Evolutionary conservation across 2,797 vertebrate genomes (phyloP).

Genomic region (Huso huso): DNA sequence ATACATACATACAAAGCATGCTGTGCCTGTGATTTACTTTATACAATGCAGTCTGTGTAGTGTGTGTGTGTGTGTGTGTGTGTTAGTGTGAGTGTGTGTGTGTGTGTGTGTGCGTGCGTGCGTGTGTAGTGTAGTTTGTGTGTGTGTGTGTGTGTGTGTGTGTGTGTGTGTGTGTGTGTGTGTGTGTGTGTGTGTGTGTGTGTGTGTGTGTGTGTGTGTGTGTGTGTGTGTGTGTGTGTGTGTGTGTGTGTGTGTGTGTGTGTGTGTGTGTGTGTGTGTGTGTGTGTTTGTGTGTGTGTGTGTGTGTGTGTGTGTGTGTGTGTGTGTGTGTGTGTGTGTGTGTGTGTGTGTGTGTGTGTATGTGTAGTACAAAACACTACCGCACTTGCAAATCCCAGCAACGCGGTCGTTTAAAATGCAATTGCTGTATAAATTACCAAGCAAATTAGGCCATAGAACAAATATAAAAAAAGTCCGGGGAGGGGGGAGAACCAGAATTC

Average conservation of each 20-base stretch:
- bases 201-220: neutral
- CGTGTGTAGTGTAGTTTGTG: too few relatives aligned
- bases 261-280: conserved; percentile 8
- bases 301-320: too few relatives aligned
- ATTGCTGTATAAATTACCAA: too few relatives aligned
- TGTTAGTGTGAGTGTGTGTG: conserved; percentile 9
- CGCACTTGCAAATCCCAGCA: conserved; percentile 14
- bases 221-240: conserved; percentile 3
- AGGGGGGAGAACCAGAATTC: too few relatives aligned
- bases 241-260: neutral
- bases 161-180: neutral
- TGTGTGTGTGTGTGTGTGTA: neutral
- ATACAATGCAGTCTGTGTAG: conserved; percentile 13
- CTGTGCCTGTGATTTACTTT: neutral
- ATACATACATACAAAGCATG: neutral
- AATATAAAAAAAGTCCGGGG: too few relatives aligned
- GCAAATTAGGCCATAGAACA: too few relatives aligned
- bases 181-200: conserved; percentile 1
- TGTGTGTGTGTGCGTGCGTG: too few relatives aligned
- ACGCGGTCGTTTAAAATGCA: too few relatives aligned
- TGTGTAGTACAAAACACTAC: conserved; percentile 14
- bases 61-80: conserved; percentile 10
- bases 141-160: neutral
- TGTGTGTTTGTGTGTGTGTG: conserved; percentile 12
- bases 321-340: neutral